Evolutionary conservation across 2,797 vertebrate genomes (phyloP), one percentile per base, ranked within the genome.

Genomic region (Enteromius unitaeniatus): DNA sequence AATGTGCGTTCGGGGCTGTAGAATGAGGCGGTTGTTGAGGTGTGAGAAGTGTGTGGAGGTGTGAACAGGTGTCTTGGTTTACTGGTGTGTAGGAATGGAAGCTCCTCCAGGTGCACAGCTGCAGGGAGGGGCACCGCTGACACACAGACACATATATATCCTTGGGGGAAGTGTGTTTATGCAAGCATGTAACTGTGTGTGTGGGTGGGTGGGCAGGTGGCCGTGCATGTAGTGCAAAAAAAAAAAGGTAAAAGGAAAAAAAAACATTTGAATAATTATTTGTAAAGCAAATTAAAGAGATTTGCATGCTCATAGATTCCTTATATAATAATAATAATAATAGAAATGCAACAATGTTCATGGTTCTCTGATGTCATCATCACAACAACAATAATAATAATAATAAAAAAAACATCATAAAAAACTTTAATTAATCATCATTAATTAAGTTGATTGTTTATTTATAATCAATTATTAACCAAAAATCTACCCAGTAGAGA

Each of bases 41-140:
- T 86, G 85, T 86, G 82, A 83, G 78, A 60, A 51, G 67, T 79
- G 88, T 91, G 87, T 89, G 80, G 86, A 92, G 90, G 93, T 82
- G 94, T 92, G 92, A 95, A 94, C 94, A 94, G 94, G 92, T 94
- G 94, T 91, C 91, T 89, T 88, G 95, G 95, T 95, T 95, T 93
- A 94, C 89, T 93, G 92, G 88, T 87, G 90, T 92, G 91, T 90
- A 88, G 93, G 94, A 94, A 95, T 95, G 93, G 90, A 92, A 93
- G 89, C 88, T 85, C 89, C 87, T 93, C 94, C 93, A 94, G 93
- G 93, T 94, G 93, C 93, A 94, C 93, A 94, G 93, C 93, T 93
- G 93, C 90, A 60, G 93, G 93, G 93, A 89, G 93, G 91, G 92
- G 91, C 88, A 82, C 86, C 34, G 81, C 76, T 89, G 86, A 70